Evolutionary conservation across 2,113 vertebrate species (phyloP).

Genomic region (Callipepla squamata): DNA sequence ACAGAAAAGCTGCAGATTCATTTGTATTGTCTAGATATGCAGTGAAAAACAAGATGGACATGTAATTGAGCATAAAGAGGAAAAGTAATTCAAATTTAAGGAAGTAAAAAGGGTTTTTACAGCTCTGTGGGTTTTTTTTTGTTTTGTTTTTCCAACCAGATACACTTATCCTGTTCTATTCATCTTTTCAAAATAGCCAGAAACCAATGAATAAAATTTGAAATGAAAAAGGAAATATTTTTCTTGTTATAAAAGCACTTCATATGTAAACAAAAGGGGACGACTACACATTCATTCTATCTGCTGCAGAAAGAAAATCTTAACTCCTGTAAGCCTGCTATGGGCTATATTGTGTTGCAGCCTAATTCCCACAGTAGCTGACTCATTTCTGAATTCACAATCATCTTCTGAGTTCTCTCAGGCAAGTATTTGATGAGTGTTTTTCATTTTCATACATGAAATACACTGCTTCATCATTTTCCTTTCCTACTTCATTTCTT

Average conservation of each 20-base stretch:
- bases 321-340: neutral
- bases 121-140: neutral
- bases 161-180: neutral
- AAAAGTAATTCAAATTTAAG: neutral
- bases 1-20: neutral
- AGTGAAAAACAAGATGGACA: neutral
- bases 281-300: neutral
- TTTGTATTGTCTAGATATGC: neutral
- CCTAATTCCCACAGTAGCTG: slow-evolving; percentile 9
- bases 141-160: neutral
- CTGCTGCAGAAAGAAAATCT: neutral
- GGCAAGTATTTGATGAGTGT: neutral
- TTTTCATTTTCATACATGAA: neutral
- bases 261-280: neutral
- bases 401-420: neutral
- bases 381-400: slow-evolving; percentile 33
- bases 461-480: neutral
- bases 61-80: neutral
- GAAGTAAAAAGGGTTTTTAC: neutral
- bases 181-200: neutral
- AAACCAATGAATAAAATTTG: neutral
- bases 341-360: neutral
- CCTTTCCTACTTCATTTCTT: neutral
- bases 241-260: neutral
- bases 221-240: neutral